Percentiles rank a stretch among this genome's conserved stretches.
These are phyloP conservation scores for Acanthosepion lycidas DNA, from an alignment of 2,888 invertebrate genomes.

Conservation along the genomic window DNA sequence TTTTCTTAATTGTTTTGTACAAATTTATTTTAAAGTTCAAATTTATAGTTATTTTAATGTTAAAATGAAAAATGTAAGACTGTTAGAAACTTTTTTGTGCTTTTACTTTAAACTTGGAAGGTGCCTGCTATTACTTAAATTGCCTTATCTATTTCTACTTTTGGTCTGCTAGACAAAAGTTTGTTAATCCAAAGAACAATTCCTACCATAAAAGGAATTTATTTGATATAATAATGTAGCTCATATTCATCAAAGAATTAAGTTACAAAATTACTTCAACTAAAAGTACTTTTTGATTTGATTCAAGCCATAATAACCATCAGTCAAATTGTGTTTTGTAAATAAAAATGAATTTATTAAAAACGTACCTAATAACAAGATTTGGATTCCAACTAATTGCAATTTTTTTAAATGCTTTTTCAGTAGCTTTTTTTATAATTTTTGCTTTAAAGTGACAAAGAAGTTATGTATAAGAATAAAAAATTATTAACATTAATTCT, in stretches of 20 bases:
- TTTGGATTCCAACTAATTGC: not conserved
- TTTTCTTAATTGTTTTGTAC: too few species aligned
- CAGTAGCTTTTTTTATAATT: too few species aligned
- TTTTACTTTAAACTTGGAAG: not conserved
- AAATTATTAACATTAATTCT: too few species aligned
- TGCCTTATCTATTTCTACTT: not conserved
- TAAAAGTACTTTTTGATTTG: not conserved
- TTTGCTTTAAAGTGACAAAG: too few species aligned
- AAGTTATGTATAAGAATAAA: too few species aligned
- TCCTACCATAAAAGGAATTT: not conserved
- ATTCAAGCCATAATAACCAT: not conserved
- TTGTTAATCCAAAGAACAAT: not conserved
- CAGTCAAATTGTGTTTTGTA: not conserved
- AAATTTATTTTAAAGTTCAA: too few species aligned
- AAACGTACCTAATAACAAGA: not conserved
- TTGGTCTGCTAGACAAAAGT: not conserved
- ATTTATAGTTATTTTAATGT: too few species aligned
- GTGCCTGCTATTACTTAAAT: conserved; percentile 17
- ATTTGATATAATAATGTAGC: not conserved
- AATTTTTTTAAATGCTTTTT: too few species aligned
- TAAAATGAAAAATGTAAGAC: not conserved
- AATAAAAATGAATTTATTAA: not conserved
- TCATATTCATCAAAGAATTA: not conserved
- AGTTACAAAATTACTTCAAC: not conserved
- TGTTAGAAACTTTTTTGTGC: too few species aligned